These are phyloP conservation scores for Struthio camelus DNA, from an alignment of 2,113 vertebrate genomes.

Conservation along the genomic window DNA sequence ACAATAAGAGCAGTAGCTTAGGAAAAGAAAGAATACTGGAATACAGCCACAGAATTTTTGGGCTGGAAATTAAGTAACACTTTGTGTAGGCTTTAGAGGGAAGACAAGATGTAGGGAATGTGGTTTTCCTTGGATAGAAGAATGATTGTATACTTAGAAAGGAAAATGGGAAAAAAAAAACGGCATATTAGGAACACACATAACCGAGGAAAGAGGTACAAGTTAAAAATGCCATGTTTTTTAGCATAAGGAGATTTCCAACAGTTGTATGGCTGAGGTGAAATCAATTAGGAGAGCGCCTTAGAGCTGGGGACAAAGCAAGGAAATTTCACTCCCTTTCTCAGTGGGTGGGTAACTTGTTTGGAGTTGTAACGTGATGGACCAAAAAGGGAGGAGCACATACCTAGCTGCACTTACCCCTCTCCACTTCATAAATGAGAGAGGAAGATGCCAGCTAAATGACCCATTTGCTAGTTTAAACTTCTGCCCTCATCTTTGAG, in stretches of 20 bases:
- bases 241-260: not conserved
- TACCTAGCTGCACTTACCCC: not conserved
- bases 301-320: not conserved
- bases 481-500: not conserved
- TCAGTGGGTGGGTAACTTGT: not conserved
- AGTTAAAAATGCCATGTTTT: not conserved
- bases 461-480: not conserved
- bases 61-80: not conserved
- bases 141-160: not conserved
- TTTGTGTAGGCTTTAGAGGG: not conserved
- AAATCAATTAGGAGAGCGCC: not conserved
- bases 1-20: not conserved
- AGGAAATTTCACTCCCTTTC: not conserved
- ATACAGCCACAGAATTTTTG: not conserved
- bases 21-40: not conserved
- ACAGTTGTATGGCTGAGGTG: too few species aligned
- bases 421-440: not conserved
- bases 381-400: not conserved
- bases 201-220: not conserved
- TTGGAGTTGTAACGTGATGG: not conserved
- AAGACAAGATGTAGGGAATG: not conserved
- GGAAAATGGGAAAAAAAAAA: not conserved
- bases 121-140: not conserved
- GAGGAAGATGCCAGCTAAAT: not conserved
- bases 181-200: not conserved